Evolutionary conservation across 2,888 invertebrate species (phyloP), one percentile per base, ranked within the genome.

Genomic region (Magallana nippona): DNA sequence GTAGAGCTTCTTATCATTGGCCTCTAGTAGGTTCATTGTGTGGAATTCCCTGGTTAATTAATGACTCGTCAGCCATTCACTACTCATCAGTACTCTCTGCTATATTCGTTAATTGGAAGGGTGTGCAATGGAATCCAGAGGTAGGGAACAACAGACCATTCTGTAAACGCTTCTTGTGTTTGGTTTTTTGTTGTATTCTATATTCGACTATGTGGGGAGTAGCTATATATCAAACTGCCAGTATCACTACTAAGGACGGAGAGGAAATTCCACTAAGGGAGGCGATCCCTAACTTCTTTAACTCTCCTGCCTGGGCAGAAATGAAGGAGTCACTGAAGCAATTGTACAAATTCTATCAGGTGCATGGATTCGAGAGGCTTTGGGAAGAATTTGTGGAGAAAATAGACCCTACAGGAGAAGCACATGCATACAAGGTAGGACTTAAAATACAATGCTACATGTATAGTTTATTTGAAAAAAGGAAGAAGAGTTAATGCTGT

Each of bases 361-460:
- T 96, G 89, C 96, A 98, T 92, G 98, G 98, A 85, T 98, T 97
- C 97, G 96, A 96, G 92, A 97, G 97, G 91, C 96, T 97, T 0
- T 98, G 97, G 97, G 96, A 96, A 90, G 97, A 98, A 93, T 95
- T 98, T 32, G 96, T 97, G 10, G 97, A 97, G 87, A 95, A 97
- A 15, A 96, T 98, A 8, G 98, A 99, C 95, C 97, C 98, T 0
- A 96, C 97, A 90, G 98, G 98, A 0, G 98, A 98, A 94, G 96
- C 97, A 87, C 97, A 98, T 94, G 97, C 98, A 15, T 92, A 91
- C 77, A 91, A 90, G 90, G 94, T 93, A 85, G 32, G 81, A 78
- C 58, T 22, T 56, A 2, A 57, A 19, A 10, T 56, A 15, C 56
- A 19, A 22, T 44, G 44, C 44, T 44, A 44, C 44, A 44, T 44